Evolutionary conservation across 2,113 vertebrate genomes (phyloP), one percentile per base, ranked within the genome.

Genomic region (Chionis minor): DNA sequence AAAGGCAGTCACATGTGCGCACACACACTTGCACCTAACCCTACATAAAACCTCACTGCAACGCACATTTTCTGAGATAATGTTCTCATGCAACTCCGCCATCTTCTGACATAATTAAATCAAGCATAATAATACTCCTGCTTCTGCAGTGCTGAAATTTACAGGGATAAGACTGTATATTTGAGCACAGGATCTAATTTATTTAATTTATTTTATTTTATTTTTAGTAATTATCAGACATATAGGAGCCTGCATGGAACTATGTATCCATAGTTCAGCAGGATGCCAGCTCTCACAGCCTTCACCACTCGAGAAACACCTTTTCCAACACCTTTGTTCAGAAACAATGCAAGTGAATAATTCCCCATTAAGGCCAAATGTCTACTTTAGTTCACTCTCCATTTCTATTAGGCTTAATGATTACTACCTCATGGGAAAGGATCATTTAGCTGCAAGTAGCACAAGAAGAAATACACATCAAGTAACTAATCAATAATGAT

Each of bases 21-120:
- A 56, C 81, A 84, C 61, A 92, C 69, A 83, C 73, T 95, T 97
- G 94, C 91, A 92, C 96, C 94, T 77, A 96, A 83, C 70, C n/a
- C 80, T 82, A 97, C 24, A 42, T 88, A 56, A 67, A 95, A 95
- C 61, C 47, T 90, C 75, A 94, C 86, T 88, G 92, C 81, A 95
- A 58, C 92, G 75, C 87, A 63, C 51, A 26, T 88, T 93, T 92
- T 94, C 88, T 83, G 85, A 96, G 94, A 81, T 87, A 89, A 80
- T 71, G 22, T 93, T 94, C 78, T 97, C 90, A 89, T 88, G 93
- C 85, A 88, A 95, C 62, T 94, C 61, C 94, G 66, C 40, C 91
- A 52, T 90, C 90, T 97, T 94, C 81, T 90, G 42, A 85, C 55
- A 86, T 63, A 92, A 35, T 93, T 93, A 95, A 88, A 92, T 78